Evolutionary conservation across 1,140 invertebrate genomes (phyloP).

Genomic region (Daktulosphaira vitifoliae): DNA sequence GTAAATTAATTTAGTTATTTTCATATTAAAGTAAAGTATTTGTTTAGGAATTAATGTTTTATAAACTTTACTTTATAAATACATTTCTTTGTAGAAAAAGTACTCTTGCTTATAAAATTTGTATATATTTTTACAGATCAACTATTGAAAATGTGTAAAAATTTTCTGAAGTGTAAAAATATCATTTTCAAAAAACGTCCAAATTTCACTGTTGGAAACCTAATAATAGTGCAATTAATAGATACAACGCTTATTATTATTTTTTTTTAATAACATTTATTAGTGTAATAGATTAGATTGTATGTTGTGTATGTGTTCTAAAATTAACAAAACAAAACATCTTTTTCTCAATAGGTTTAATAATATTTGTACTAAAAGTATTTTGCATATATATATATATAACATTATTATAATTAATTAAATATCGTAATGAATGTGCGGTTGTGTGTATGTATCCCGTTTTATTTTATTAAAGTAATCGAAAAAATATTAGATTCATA

Average conservation of each 20-base stretch:
- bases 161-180: neutral
- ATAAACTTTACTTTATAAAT: no score
- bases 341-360: conserved; percentile 29
- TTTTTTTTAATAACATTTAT: conserved; percentile 10
- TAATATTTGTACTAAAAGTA: conserved; percentile 13
- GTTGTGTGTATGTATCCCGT: conserved; percentile 18
- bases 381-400: conserved; percentile 23
- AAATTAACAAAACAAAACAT: conserved; percentile 6
- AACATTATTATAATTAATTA: conserved; percentile 13
- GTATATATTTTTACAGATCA: conserved; percentile 14
- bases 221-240: conserved; percentile 14
- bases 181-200: neutral
- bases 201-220: conserved; percentile 2
- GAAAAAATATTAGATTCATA: conserved; percentile 6
- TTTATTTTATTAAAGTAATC: conserved; percentile 3
- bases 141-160: conserved; percentile 7
- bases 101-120: no score
- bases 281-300: conserved; percentile 16
- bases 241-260: conserved; percentile 14
- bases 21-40: no score
- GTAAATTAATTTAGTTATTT: no score
- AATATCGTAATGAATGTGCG: neutral
- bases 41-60: no score
- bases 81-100: no score
- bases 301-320: conserved; percentile 29